Conservation (phyloP, 2,888 invertebrate genomes). For the Plusia festucae region DNA sequence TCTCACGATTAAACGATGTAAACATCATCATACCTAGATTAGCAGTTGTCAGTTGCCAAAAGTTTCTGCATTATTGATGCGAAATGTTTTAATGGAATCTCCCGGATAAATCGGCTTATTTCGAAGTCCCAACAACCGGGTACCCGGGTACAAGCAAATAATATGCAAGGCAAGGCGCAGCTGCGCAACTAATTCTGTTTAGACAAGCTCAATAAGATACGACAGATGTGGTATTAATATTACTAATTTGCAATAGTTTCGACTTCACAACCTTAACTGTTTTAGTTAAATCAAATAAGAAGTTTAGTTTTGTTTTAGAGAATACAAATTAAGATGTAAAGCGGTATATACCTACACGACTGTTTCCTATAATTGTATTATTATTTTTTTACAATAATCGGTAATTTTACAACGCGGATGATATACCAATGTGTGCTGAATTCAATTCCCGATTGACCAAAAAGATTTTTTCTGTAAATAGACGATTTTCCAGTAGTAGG, state of each 20-base stretch:
- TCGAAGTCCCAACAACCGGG: constrained; percentile 58
- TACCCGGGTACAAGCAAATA: constrained; percentile 61
- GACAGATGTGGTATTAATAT: constrained; percentile 53
- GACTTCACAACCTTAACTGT: constrained; percentile 24
- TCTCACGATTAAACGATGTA: not conserved
- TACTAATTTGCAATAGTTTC: constrained; percentile 33
- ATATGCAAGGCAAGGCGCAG: constrained; percentile 63
- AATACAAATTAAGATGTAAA: not conserved
- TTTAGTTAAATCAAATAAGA: constrained; percentile 16
- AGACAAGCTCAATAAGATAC: constrained; percentile 60
- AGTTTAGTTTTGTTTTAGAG: not conserved
- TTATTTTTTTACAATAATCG: not conserved
- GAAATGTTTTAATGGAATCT: constrained; percentile 42
- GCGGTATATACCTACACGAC: not conserved
- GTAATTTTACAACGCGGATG: too few relatives aligned
- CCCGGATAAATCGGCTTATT: constrained; percentile 62
- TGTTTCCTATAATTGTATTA: not conserved
- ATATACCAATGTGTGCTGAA: too few relatives aligned
- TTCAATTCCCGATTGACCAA: too few relatives aligned
- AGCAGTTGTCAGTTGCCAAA: constrained; percentile 30
- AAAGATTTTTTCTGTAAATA: too few relatives aligned
- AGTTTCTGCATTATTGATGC: constrained; percentile 40
- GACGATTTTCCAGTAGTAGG: too few relatives aligned
- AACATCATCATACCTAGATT: not conserved
- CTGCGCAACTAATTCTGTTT: constrained; percentile 69